Evolutionary conservation across 2,888 invertebrate genomes (phyloP), one percentile per base, ranked within the genome.

Genomic region (Plutella xylostella): DNA sequence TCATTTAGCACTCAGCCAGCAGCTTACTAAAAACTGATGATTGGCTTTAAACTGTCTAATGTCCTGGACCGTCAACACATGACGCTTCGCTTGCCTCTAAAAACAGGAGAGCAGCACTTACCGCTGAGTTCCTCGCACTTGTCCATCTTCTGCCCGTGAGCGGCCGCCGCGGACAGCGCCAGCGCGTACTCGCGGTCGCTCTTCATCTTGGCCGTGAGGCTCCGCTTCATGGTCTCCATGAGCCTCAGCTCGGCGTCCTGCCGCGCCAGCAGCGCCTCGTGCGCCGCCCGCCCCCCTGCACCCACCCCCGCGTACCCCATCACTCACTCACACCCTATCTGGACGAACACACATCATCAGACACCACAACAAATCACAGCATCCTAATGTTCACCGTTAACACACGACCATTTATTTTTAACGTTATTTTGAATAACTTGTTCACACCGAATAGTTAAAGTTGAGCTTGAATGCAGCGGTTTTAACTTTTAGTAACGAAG

Each of bases 241-340:
- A 97, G 89, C 55, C 94, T 88, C 47, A 97, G 86, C 79, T 97
- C 97, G 17, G 95, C 94, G 71, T 97, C 97, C 77, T 97, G 96
- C 45, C 97, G 88, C 49, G 90, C 89, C 57, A 97, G 86, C 57
- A 97, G 86, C 53, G 96, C 96, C 78, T 96, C 96, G 73, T 97
- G 97, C 62, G 96, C 94, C 55, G 90, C 89, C 64, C 93, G 91
- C 58, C 94, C 94, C 58, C 94, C 94, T 78, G 95, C 92, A 46
- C 95, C 88, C 66, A 91, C 92, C 57, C 91, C 88, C 54, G 95
- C 93, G 79, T 96, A 96, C 57, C 95, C 92, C 93, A 93, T 93
- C 58, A 19, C 15, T 25, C 11, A 66, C 68, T 59, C 63, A 65
- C 63, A 68, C 66, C 64, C 56, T 60, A 56, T n/a, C n/a, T n/a